These are phyloP conservation scores for Pachycephus smyrnensis DNA, from an alignment of 2,888 invertebrate species.

Conservation along the genomic window DNA sequence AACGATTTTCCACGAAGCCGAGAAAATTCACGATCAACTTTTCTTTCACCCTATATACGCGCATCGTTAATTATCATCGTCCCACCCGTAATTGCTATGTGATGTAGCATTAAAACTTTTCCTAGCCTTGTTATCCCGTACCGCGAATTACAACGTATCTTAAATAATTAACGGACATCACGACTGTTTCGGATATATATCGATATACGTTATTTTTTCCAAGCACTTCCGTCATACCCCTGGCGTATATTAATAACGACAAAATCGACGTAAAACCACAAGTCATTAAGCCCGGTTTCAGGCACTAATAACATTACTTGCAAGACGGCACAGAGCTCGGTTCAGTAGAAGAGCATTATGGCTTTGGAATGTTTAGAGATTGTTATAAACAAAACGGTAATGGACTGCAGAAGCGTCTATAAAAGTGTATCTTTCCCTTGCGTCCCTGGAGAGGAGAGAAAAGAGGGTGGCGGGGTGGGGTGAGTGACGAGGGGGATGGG, in stretches of 20 bases:
- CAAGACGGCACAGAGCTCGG: constrained; percentile 36
- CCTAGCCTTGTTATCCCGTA: neutral
- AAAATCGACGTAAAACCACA: constrained; percentile 32
- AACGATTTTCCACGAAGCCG: neutral
- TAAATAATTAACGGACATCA: neutral
- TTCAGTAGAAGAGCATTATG: constrained; percentile 50
- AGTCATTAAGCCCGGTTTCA: constrained; percentile 39
- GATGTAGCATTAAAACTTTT: neutral
- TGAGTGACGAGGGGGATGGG: neutral
- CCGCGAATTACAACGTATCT: neutral
- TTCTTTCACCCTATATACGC: neutral
- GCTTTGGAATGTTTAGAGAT: constrained; percentile 62
- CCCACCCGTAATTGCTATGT: neutral
- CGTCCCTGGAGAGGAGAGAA: neutral
- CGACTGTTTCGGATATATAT: neutral
- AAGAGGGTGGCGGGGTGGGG: neutral
- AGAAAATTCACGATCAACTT: neutral
- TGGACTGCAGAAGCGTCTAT: constrained; percentile 64
- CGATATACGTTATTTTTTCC: neutral
- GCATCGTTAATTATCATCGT: neutral
- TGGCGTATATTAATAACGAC: neutral
- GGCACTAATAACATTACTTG: constrained; percentile 32
- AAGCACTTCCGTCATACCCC: neutral
- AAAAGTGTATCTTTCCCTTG: constrained; percentile 44
- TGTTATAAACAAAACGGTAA: constrained; percentile 64